A percentile compares a stretch with the other conserved stretches of the same genome.
Evolutionary conservation across 2,797 vertebrate species (phyloP).

Genomic region (Alosa sapidissima): DNA sequence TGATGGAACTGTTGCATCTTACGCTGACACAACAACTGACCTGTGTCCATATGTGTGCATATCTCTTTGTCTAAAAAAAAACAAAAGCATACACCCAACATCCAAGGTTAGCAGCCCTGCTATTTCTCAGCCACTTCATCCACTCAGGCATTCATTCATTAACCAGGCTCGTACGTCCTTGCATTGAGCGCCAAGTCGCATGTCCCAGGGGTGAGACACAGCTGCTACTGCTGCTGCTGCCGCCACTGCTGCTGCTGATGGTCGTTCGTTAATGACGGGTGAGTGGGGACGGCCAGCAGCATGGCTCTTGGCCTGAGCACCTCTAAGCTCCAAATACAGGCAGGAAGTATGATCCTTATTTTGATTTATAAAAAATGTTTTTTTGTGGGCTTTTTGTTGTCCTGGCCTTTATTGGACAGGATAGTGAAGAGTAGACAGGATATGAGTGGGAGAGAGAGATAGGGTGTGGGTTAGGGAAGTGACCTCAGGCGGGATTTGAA

Average conservation of each 20-base stretch:
- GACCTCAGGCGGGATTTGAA: no score
- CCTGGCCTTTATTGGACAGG: no score
- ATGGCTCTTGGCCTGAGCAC: not conserved
- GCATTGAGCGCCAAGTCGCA: not conserved
- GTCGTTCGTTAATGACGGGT: constrained; percentile 11
- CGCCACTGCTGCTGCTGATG: constrained; percentile 24
- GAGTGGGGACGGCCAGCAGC: not conserved
- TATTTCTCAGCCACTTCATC: constrained; percentile 8
- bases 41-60: not conserved
- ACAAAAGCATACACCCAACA: not conserved
- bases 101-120: not conserved
- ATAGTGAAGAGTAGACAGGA: not conserved
- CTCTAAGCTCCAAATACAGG: not conserved
- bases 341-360: not conserved
- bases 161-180: constrained; percentile 22
- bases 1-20: not conserved
- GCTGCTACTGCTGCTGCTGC: constrained; percentile 20
- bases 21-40: no score
- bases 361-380: no score
- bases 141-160: constrained; percentile 32
- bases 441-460: not conserved
- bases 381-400: no score
- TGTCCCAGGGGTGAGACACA: constrained; percentile 23
- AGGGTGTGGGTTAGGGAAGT: not conserved
- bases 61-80: not conserved